Percentiles rank a stretch among this genome's conserved stretches.
These are phyloP conservation scores for Aegypius monachus DNA, from an alignment of 2,113 vertebrate species.

Conservation along the genomic window DNA sequence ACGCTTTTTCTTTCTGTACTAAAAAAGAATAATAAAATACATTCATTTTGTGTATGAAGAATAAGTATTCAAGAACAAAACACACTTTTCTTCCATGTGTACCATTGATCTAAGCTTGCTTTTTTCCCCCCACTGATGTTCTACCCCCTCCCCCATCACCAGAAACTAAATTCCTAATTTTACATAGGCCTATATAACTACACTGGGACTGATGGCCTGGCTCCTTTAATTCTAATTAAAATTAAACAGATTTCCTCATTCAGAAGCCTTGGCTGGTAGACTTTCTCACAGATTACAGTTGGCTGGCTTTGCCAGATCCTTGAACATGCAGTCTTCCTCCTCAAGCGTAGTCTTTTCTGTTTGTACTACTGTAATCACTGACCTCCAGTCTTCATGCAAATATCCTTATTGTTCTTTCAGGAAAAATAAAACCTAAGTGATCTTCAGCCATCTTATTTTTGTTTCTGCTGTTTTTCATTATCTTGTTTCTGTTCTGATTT, in stretches of 20 bases:
- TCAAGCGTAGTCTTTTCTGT: background rate
- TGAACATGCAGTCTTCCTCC: background rate
- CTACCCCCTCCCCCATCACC: background rate
- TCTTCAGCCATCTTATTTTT: background rate
- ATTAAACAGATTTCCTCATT: background rate
- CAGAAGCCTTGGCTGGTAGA: background rate
- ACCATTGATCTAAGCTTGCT: background rate
- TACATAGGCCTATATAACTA: background rate
- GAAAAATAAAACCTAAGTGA: background rate
- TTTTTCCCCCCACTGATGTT: background rate
- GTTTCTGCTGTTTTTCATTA: constrained; percentile 76
- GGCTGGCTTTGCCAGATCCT: background rate
- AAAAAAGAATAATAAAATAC: constrained; percentile 4
- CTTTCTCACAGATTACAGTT: background rate
- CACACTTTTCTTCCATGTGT: background rate
- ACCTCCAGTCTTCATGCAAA: background rate
- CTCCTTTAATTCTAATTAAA: background rate
- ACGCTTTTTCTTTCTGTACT: background rate
- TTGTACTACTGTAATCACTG: background rate
- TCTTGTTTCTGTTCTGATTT: constrained; percentile 74
- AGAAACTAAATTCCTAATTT: background rate
- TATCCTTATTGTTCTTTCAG: background rate
- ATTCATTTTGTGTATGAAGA: background rate
- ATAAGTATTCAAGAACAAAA: background rate
- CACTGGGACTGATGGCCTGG: background rate